Evolutionary conservation across 1,140 invertebrate species (phyloP), one percentile per base, ranked within the genome.

Genomic region (Grapholita molesta): DNA sequence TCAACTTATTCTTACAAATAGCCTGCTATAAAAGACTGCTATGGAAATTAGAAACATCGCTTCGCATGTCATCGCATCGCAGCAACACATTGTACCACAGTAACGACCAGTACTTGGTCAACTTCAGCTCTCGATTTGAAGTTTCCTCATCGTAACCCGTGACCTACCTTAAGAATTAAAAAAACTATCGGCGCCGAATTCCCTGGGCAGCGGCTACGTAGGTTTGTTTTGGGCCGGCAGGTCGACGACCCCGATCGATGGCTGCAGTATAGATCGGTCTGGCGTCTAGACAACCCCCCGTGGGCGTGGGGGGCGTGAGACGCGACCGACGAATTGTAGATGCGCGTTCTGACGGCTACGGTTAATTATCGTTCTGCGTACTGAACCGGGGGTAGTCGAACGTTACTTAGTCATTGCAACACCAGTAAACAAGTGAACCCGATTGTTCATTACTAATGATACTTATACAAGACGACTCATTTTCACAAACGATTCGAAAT

Each of bases 161-260:
- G 69, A 64, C 55, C 55, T 61, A 61, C 28, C 55, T 28, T 25
- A 61, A 32, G 24, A 28, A 15, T 28, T 32, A 28, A 28, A 25
- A 61, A 61, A 61, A 23, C 25, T 28, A 28, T 61, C 55, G 12
- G 11, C 24, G 53, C 53, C 77, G 78, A 90, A 28, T 55, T 55
- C 53, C 55, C 55, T 61, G 89, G 91, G 89, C 89, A 89, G 89
- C 68, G 81, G 84, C 87, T 84, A 90, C 88, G 86, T 86, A 89
- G 86, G 85, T 81, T 87, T 88, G 82, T 87, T 83, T 86, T 80
- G 83, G 82, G 76, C 89, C 80, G 72, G 76, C 77, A 82, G 82
- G 80, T 75, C 84, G 88, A 69, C 80, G 74, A 76, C 73, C 77
- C 69, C 74, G 88, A 88, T 84, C 83, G 83, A 86, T 84, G 82